These are phyloP conservation scores for Syndactyla subalaris DNA, from an alignment of 2,797 vertebrate genomes.

Conservation along the genomic window DNA sequence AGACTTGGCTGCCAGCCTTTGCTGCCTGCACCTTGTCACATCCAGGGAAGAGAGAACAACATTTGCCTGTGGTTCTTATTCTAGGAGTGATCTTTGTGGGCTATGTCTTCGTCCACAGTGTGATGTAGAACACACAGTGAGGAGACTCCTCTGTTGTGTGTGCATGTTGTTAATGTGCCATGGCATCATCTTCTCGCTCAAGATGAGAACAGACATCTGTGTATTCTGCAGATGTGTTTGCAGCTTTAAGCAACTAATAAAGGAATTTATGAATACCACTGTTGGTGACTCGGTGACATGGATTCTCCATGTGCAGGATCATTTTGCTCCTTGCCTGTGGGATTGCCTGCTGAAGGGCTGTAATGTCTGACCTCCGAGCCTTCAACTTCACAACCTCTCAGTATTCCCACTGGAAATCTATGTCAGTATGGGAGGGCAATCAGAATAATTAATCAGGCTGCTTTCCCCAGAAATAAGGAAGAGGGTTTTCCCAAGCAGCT, in stretches of 20 bases:
- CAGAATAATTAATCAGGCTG: neutral
- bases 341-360: accelerated
- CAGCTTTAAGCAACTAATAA: neutral
- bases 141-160: neutral
- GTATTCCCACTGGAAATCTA: neutral
- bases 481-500: neutral
- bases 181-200: neutral
- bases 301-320: neutral
- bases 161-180: neutral
- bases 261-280: neutral
- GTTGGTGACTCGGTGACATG: accelerated
- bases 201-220: neutral
- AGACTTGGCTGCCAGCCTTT: neutral
- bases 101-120: neutral
- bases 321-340: accelerated
- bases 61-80: neutral
- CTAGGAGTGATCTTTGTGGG: neutral
- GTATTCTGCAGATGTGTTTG: neutral
- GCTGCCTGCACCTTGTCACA: neutral
- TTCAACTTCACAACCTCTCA: neutral
- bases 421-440: neutral
- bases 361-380: neutral
- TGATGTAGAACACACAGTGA: neutral
- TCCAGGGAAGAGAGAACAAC: neutral
- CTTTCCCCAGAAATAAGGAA: neutral